Base-by-base conservation (phyloP, 1,140 invertebrate genomes). In the Riptortus pedestris region DNA sequence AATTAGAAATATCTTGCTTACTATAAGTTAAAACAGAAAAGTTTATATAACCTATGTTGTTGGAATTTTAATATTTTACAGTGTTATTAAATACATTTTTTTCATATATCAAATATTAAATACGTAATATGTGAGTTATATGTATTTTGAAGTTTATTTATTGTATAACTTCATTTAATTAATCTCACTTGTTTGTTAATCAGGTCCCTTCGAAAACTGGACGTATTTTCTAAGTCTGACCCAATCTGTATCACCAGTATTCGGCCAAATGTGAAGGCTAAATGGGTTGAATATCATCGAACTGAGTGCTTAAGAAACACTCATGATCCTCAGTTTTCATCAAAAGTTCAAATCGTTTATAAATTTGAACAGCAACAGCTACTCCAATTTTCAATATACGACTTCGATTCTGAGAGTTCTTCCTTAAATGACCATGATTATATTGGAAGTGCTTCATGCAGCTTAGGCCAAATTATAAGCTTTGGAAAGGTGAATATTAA, bases 161-260 rank as follows among this genome's bases (percentile, higher is more conserved):
- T 38, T 38, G 5, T 38, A 38, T 38, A 38, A 38, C 5, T 38
- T 38, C 14, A 7, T 38, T 38, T 38, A 38, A 14, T 38, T 38
- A 7, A 38, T 38, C 14, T 38, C 14, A 38, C 5, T 38, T 38
- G 31, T n/a, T 20, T 66, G 63, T 69, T 66, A 71, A 70, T 75
- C 70, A 80, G 79, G 65, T 75, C 78, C 67, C 71, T 85, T 14
- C 63, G 75, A 20, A 79, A 83, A 66, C 78, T 76, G 66, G 83
- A 85, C 73, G 71, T 80, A 18, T 72, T 82, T 22, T 84, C 82
- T 0, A 83, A 83, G 69, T 83, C 81, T 29, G 83, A 85, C 70
- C 83, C 83, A 14, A 79, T 82, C 74, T 80, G 78, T 69, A 78
- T 83, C 3, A 73, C 83, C 1, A 81, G 74, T 65, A 74, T 80